These are phyloP conservation scores for Agrochola lota DNA, from an alignment of 2,888 invertebrate species.

Conservation along the genomic window DNA sequence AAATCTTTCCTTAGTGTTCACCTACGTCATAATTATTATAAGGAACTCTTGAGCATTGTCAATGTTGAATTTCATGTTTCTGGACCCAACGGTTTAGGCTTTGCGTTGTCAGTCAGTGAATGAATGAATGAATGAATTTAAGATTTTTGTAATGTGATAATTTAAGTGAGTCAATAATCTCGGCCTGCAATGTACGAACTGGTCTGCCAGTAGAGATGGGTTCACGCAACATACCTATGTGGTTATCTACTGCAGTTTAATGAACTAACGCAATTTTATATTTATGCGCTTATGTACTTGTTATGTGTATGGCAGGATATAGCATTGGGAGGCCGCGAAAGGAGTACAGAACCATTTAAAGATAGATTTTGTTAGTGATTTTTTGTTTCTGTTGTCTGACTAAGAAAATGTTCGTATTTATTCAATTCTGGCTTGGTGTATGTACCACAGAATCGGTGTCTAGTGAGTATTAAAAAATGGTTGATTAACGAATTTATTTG, in stretches of 20 bases:
- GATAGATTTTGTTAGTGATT: constrained; percentile 30
- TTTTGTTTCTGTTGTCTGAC: constrained; percentile 12
- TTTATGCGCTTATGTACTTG: constrained; percentile 52
- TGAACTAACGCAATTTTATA: constrained; percentile 68
- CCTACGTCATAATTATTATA: background rate
- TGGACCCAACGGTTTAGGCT: background rate
- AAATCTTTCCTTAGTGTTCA: background rate
- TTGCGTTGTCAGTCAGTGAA: background rate
- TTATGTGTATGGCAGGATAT: constrained; percentile 38
- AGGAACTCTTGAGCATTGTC: background rate
- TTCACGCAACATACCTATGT: constrained; percentile 70
- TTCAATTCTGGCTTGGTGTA: too few species aligned
- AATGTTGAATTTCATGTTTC: background rate
- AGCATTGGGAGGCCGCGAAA: constrained; percentile 35
- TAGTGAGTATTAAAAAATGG: too few species aligned
- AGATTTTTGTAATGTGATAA: background rate
- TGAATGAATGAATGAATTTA: background rate
- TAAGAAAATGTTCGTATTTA: too few species aligned
- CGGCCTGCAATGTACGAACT: constrained; percentile 73
- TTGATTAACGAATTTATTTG: too few species aligned
- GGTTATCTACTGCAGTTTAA: constrained; percentile 67
- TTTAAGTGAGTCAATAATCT: constrained; percentile 25
- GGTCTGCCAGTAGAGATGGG: constrained; percentile 80
- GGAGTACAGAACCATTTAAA: constrained; percentile 41
- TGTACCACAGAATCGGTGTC: too few species aligned